Conservation (phyloP, 2,113 vertebrate species). For the Edolisoma coerulescens region DNA sequence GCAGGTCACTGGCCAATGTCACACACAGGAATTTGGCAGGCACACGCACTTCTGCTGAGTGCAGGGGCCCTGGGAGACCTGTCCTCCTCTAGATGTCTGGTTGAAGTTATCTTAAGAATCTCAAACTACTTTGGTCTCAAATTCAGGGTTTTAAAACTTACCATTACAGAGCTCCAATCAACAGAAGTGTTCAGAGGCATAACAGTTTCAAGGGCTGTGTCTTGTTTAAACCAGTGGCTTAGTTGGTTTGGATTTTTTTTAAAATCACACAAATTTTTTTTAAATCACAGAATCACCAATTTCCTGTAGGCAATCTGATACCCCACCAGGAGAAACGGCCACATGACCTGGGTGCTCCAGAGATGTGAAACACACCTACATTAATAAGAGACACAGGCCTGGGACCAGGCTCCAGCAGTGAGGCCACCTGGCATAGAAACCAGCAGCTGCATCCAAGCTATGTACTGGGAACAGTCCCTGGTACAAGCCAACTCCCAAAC, state of each 20-base stretch:
- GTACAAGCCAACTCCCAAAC: background rate
- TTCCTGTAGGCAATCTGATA: background rate
- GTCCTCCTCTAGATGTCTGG: background rate
- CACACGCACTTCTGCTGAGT: background rate
- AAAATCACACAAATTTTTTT: too few species aligned
- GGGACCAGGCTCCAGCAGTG: background rate
- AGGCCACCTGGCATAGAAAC: background rate
- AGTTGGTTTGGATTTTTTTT: background rate
- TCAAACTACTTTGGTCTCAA: background rate
- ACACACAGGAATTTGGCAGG: background rate
- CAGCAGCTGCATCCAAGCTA: background rate
- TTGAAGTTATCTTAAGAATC: background rate
- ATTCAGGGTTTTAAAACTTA: background rate
- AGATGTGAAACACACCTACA: background rate
- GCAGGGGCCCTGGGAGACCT: rapidly evolving
- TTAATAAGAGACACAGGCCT: background rate
- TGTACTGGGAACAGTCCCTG: background rate
- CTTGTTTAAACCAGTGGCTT: background rate
- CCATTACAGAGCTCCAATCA: background rate
- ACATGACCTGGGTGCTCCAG: background rate
- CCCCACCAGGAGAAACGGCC: background rate
- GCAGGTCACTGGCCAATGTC: rapidly evolving
- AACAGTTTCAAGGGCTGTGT: background rate
- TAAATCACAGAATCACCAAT: background rate
- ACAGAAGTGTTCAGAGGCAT: background rate